Conservation (phyloP, 2,113 vertebrate species). For the Melanotaenia duboulayi region DNA sequence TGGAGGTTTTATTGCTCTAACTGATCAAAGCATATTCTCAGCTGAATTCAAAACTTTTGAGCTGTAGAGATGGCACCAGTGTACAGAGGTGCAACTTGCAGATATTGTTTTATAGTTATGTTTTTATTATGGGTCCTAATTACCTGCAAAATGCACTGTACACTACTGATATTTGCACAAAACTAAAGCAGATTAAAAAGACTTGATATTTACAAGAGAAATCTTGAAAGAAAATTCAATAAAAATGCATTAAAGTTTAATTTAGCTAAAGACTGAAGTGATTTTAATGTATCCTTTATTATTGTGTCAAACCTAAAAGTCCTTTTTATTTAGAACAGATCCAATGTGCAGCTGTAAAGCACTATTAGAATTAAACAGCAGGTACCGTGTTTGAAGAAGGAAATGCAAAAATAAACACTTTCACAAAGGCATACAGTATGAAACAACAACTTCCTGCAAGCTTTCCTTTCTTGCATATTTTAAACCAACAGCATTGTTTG, state of each 20-base stretch:
- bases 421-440: not conserved
- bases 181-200: not conserved
- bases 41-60: not conserved
- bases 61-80: not conserved
- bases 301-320: not conserved
- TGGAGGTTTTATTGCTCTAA: not conserved
- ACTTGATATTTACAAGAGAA: not conserved
- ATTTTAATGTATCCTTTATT: not conserved
- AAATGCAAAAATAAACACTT: not conserved
- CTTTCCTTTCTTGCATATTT: not conserved
- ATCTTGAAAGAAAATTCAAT: too few relatives aligned
- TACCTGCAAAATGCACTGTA: not conserved
- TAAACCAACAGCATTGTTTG: not conserved
- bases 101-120: not conserved
- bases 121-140: not conserved
- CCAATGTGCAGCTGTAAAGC: not conserved
- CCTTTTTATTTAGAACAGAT: not conserved
- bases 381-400: too few relatives aligned
- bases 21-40: not conserved
- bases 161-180: not conserved
- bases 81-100: too few relatives aligned
- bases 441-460: not conserved
- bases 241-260: not conserved
- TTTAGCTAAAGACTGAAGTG: not conserved
- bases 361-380: not conserved